phyloP scores from a whole-genome alignment of 2,113 vertebrate species.

The Morone chrysops region DNA sequence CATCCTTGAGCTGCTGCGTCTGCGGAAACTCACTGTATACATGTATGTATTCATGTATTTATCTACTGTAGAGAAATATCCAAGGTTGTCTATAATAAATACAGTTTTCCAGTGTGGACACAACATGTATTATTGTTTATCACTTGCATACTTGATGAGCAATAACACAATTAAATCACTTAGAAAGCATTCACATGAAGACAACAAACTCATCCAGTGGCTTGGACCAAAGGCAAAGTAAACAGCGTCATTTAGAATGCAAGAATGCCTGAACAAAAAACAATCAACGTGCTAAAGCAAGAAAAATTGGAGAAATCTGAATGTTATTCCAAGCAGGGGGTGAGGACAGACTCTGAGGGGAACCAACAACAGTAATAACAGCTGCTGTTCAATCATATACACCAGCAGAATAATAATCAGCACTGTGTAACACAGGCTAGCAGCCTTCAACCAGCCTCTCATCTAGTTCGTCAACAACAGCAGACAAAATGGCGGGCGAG shows the following conservation, averaged over 20 bases:
- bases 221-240: not conserved
- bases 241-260: not conserved
- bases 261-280: constrained; percentile 14
- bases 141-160: not conserved
- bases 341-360: constrained; percentile 36
- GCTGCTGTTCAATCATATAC: constrained; percentile 63
- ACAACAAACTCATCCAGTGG: not conserved
- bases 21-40: not conserved
- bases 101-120: not conserved
- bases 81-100: not conserved
- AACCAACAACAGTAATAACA: constrained; percentile 67
- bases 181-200: not conserved
- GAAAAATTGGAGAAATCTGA: constrained; percentile 40
- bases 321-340: not conserved
- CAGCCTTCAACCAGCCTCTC: constrained; percentile 59
- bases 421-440: constrained; percentile 44
- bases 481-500: constrained; percentile 61
- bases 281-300: not conserved
- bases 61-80: constrained; percentile 9
- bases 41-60: constrained; percentile 19
- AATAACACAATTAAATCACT: not conserved
- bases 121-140: not conserved
- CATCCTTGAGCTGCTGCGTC: constrained; percentile 15
- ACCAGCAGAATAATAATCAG: constrained; percentile 77
- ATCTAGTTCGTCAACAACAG: constrained; percentile 46